Base-by-base conservation (phyloP, 2,113 vertebrate genomes). In the Microcebus lehilahytsara region DNA sequence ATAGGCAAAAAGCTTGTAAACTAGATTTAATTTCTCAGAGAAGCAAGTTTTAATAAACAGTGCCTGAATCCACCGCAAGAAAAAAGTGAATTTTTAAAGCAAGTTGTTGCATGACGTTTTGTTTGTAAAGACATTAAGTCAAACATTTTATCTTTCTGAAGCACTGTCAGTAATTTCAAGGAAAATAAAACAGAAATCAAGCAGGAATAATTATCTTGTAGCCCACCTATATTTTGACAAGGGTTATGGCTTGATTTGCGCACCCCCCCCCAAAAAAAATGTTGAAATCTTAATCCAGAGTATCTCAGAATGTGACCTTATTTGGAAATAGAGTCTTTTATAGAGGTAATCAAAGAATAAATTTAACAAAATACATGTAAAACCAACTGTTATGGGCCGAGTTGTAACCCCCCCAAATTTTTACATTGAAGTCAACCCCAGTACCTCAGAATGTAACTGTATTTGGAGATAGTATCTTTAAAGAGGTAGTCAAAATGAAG, bases 61-160 rank as follows among this genome's bases (percentile, higher is more conserved):
- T 74, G 14, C 17, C 89, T 93, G 23, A 95, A 81, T 67, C 16
- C 4, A 94, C 74, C 32, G 27, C 6, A 91, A 89, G n/a, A 64
- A 60, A 75, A 53, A 79, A 1, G 32, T 64, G 14, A 69, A 58
- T 79, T 95, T 62, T 86, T 17, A 89, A 96, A 97, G 13, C 22
- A 27, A 91, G 32, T 10, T 81, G 81, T 72, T 79, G 89, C 34
- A 92, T 84, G 27, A 90, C 11, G 12, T 89, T 84, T 27, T 84
- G 25, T 87, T 94, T n/a, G 42, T 88, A 69, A 92, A 90, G 19
- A 85, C 77, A n/a, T 66, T 89, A 67, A 88, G 8, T 53, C 42
- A 96, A 95, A 22, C 56, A 95, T 8, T 93, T 95, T 62, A 85
- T 89, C 42, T 93, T 96, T 96, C 64, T 66, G 27, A 94, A 88